These are phyloP conservation scores for Machimus atricapillus DNA, from an alignment of 2,888 invertebrate species.

Conservation along the genomic window DNA sequence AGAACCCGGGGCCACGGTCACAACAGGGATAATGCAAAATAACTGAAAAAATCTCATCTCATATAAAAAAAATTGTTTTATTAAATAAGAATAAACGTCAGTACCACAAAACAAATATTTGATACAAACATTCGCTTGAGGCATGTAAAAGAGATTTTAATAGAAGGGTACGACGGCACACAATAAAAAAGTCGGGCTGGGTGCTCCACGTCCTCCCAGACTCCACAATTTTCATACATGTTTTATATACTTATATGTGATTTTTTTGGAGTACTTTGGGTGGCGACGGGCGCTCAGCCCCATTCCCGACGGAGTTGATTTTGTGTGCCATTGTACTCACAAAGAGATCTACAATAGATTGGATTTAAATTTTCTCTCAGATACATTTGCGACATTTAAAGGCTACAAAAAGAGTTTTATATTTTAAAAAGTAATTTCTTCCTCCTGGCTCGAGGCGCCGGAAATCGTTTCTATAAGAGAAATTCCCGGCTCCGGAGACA, in stretches of 20 bases:
- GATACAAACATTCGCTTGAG: constrained; percentile 52
- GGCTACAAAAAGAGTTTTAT: constrained; percentile 38
- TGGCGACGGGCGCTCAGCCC: not conserved
- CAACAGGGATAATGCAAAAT: not conserved
- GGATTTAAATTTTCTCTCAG: constrained; percentile 9
- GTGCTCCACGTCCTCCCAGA: not conserved
- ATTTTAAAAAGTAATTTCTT: constrained; percentile 19
- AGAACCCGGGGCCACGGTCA: not conserved
- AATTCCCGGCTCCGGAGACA: not conserved
- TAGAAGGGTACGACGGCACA: constrained; percentile 29
- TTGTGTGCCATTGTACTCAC: constrained; percentile 23
- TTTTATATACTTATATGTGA: not conserved
- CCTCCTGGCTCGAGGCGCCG: not conserved
- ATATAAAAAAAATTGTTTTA: constrained; percentile 25
- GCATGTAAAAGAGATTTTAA: constrained; percentile 42
- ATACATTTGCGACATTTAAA: not conserved
- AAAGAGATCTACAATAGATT: constrained; percentile 22
- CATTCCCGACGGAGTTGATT: not conserved
- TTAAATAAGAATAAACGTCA: constrained; percentile 43
- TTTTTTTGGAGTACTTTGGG: not conserved
- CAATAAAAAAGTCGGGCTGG: not conserved
- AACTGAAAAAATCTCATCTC: not conserved
- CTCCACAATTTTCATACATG: not conserved
- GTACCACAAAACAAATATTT: constrained; percentile 51
- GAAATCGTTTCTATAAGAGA: constrained; percentile 16